Percentiles rank a stretch among this genome's conserved stretches.
These are phyloP conservation scores for Drosophila kanekoi DNA, from an alignment of 2,888 invertebrate species.

Conservation along the genomic window DNA sequence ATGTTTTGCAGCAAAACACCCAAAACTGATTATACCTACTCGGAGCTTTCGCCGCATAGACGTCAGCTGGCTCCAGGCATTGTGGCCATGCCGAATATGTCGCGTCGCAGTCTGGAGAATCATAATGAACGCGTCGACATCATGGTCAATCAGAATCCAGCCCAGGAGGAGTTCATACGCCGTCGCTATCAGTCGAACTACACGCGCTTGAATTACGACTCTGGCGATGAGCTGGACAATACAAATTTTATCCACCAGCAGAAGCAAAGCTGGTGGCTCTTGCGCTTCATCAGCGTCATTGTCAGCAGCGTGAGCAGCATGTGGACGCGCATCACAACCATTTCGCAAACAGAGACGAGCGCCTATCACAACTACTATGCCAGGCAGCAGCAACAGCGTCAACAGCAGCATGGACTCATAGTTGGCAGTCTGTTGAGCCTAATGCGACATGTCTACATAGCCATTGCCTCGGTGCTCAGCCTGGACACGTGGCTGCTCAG, in stretches of 20 bases:
- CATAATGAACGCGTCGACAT: slow-evolving; percentile 86
- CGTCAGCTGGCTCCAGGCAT: slow-evolving; percentile 92
- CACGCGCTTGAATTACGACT: slow-evolving; percentile 79
- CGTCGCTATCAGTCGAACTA: slow-evolving; percentile 81
- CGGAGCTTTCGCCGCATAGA: slow-evolving; percentile 92
- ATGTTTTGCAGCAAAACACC: slow-evolving; percentile 89
- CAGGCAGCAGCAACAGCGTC: slow-evolving; percentile 56
- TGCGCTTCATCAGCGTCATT: slow-evolving; percentile 76
- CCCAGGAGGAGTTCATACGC: slow-evolving; percentile 83
- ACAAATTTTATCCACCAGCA: slow-evolving; percentile 66
- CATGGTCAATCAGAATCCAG: slow-evolving; percentile 82
- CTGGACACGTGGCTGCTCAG: slow-evolving; percentile 82
- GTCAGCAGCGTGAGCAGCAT: slow-evolving; percentile 68
- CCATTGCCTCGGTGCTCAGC: slow-evolving; percentile 83
- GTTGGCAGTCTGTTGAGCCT: slow-evolving; percentile 62
- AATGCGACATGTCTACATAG: slow-evolving; percentile 77
- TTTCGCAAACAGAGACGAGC: slow-evolving; percentile 50
- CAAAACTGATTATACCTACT: slow-evolving; percentile 96
- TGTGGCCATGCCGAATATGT: slow-evolving; percentile 95
- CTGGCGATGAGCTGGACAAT: slow-evolving; percentile 83
- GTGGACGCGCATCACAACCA: slow-evolving; percentile 63
- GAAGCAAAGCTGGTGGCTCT: slow-evolving; percentile 72
- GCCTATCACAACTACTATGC: slow-evolving; percentile 68
- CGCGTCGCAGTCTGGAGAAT: slow-evolving; percentile 89
- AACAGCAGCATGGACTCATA: slow-evolving; percentile 75